phyloP scores from a whole-genome alignment of 2,888 invertebrate genomes.

The Salticus scenicus region DNA sequence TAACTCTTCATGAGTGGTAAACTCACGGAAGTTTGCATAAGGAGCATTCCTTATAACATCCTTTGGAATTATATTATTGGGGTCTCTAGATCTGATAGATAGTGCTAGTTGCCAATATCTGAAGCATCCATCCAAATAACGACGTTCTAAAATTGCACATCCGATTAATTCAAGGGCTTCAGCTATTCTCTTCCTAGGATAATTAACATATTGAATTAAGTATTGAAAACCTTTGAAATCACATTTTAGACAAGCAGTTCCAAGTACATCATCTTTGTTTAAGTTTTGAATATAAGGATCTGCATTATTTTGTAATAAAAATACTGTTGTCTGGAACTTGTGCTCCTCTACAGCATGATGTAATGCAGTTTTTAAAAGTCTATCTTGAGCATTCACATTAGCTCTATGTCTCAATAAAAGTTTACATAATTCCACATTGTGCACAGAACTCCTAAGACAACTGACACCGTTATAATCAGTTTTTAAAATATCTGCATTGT shows the following conservation, averaged over 20 bases:
- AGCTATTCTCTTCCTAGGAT: conserved; percentile 83
- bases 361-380: conserved; percentile 91
- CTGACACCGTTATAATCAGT: conserved; percentile 94
- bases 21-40: conserved; percentile 84
- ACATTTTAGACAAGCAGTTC: conserved; percentile 89
- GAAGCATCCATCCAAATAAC: conserved; percentile 83
- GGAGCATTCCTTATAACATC: conserved; percentile 74
- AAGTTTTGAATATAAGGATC: conserved; percentile 85
- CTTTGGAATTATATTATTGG: conserved; percentile 24
- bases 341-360: conserved; percentile 89
- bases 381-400: conserved; percentile 89
- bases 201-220: conserved; percentile 81
- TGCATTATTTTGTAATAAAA: conserved; percentile 87
- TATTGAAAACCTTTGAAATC: conserved; percentile 78
- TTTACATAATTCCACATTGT: conserved; percentile 86
- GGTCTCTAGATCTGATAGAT: conserved; percentile 78
- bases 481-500: conserved; percentile 78
- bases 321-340: conserved; percentile 86
- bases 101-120: conserved; percentile 88
- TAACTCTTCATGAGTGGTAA: conserved; percentile 83
- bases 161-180: conserved; percentile 92
- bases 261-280: conserved; percentile 91
- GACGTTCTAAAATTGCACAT: conserved; percentile 89
- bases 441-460: conserved; percentile 93
- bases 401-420: conserved; percentile 87